These are phyloP conservation scores for Drosophila setosimentum DNA, from an alignment of 2,888 invertebrate genomes.

Conservation along the genomic window DNA sequence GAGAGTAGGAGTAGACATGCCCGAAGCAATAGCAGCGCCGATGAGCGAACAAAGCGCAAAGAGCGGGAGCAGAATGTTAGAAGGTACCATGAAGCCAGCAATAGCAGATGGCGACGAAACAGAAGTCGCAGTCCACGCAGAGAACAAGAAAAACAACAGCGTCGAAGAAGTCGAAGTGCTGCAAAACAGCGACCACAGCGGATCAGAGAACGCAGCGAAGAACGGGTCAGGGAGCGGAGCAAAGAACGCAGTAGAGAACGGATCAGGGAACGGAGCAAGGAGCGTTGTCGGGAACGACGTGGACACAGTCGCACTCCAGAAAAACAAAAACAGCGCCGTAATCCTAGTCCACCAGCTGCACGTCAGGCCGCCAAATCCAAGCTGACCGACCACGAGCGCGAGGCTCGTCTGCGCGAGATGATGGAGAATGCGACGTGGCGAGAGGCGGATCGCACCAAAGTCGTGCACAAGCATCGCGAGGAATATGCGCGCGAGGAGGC, in stretches of 20 bases:
- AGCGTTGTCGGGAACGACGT: constrained; percentile 4
- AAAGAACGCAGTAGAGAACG: constrained; percentile 11
- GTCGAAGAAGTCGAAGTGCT: constrained; percentile 19
- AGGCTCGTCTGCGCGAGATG: constrained; percentile 92
- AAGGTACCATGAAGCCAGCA: neutral
- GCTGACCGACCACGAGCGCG: constrained; percentile 89
- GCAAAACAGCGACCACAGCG: constrained; percentile 3
- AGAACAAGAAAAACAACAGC: neutral
- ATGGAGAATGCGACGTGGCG: constrained; percentile 91
- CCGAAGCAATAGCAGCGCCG: constrained; percentile 9
- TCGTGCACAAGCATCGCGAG: constrained; percentile 88
- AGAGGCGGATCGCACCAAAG: constrained; percentile 88
- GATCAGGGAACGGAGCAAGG: constrained; percentile 8
- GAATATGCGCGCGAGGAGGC: constrained; percentile 86
- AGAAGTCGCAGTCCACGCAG: constrained; percentile 34
- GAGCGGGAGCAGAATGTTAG: constrained; percentile 1
- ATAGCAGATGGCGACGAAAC: constrained; percentile 10
- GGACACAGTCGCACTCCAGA: constrained; percentile 19
- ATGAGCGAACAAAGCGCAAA: constrained; percentile 8
- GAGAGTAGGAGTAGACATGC: constrained; percentile 7
- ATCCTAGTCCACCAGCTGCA: constrained; percentile 15
- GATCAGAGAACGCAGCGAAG: constrained; percentile 3
- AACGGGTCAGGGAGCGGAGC: constrained; percentile 5
- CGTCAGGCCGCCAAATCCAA: constrained; percentile 46
- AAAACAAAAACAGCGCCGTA: constrained; percentile 1